These are phyloP conservation scores for Furnarius figulus DNA, from an alignment of 2,113 vertebrate species.

Conservation along the genomic window DNA sequence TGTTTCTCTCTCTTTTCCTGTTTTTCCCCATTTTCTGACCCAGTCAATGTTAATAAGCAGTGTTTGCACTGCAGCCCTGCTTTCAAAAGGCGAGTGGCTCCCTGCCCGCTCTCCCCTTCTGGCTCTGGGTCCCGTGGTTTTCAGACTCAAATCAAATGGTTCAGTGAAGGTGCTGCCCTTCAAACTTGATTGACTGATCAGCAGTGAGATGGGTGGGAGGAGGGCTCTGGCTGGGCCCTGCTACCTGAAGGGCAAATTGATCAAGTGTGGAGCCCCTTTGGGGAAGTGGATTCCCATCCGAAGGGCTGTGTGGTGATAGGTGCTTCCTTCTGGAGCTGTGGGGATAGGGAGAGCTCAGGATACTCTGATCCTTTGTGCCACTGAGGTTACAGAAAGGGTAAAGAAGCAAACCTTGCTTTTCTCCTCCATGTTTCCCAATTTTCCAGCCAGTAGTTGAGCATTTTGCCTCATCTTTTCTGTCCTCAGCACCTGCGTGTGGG, in stretches of 20 bases:
- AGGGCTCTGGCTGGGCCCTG: neutral
- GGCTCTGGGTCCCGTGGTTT: neutral
- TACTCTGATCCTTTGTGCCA: neutral
- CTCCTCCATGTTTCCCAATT: neutral
- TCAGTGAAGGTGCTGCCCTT: slow-evolving; percentile 52
- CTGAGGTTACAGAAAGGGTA: neutral
- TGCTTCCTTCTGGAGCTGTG: neutral
- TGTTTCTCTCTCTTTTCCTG: slow-evolving; percentile 56
- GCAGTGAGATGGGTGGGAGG: neutral
- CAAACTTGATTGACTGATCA: slow-evolving; percentile 45
- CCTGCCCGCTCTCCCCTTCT: neutral
- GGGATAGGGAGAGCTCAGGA: neutral
- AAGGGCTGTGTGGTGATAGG: rapidly evolving
- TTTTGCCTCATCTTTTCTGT: neutral
- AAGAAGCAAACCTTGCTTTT: neutral
- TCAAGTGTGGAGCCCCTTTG: neutral
- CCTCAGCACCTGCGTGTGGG: rapidly evolving
- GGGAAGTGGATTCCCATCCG: rapidly evolving
- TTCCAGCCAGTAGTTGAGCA: neutral
- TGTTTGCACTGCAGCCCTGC: neutral
- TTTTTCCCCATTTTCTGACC: slow-evolving; percentile 52
- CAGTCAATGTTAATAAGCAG: slow-evolving; percentile 29
- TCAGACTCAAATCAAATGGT: neutral
- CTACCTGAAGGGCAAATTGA: neutral
- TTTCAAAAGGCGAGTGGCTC: slow-evolving; percentile 7